Base-by-base conservation (phyloP, 2,113 vertebrate genomes). In the Amphilophus citrinellus region DNA sequence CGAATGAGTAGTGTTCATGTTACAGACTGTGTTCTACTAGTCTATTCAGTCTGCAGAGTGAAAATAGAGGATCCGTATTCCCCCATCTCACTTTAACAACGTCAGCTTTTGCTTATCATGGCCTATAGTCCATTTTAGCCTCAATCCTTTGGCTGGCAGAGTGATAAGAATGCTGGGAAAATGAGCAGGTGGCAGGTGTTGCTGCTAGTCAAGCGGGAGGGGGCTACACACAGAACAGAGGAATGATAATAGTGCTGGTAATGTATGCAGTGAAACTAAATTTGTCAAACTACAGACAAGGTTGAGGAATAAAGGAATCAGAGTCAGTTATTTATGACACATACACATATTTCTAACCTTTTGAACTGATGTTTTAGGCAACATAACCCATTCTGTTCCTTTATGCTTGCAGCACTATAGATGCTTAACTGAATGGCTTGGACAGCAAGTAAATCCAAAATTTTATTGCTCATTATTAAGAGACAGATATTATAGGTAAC, bases 151-250 rank as follows among this genome's bases (percentile, higher is more conserved):
- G 57, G 65, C 87, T 77, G 81, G 58, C 5, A 13, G 44, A 75
- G 80, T 88, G 95, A 95, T 95, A 95, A 96, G 94, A 90, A 92
- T 81, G 85, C 92, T 96, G 95, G 94, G 94, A 96, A 95, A 94
- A 91, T 85, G 50, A 91, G 87, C 95, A 96, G 95, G 95, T 94
- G 95, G 89, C 90, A 90, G 84, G 87, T 90, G 91, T 78, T 24
- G 10, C 65, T 88, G 79, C 85, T 82, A 20, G 75, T 61, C 9
- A 35, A 22, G 68, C n/a, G 11, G 47, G 62, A 73, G 85, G 22
- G 44, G 65, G 76, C 39, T 79, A 58, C 58, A 15, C 17, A 50
- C 61, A 44, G 53, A 53, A 18, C 39, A 79, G 58, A 91, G 71
- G 86, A 92, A 95, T 91, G 87, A 91, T 91, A 92, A 91, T 86